Base-by-base conservation (phyloP, 1,140 invertebrate species). In the Scaptomyza hsui region DNA sequence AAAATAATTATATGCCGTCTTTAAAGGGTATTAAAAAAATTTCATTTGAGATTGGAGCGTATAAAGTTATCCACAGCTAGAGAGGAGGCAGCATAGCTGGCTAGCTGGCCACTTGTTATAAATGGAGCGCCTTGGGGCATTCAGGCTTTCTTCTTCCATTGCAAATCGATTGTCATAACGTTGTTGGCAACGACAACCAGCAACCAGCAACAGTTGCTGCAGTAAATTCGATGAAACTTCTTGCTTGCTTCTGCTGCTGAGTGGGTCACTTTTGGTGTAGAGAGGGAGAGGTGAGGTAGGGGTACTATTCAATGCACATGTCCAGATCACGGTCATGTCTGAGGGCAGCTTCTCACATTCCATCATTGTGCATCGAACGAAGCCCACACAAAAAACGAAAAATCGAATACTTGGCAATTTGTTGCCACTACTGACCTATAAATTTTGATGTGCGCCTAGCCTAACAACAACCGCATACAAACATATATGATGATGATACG, bases 381-480 rank as follows among this genome's bases (percentile, higher is more conserved):
- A 44, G 45, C 52, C 61, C 68, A 57, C 35, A 49, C 47, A 39
- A 55, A 59, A 56, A 29, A 29, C n/a, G 53, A 69, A 80, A 21
- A 19, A 47, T 39, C 59, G 57, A 75, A 75, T 71, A 55, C 48
- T 67, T 68, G 59, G 78, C 81, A 90, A 90, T 90, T 90, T 90
- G 89, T 90, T 74, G 85, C 81, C 77, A 86, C 89, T 86, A 90
- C 89, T 90, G 89, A 90, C 89, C 89, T 90, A 90, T 90, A 90
- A 90, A 90, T 89, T 90, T 88, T 89, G 75, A 90, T 90, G 89
- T 79, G 86, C 60, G 67, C 75, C 75, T 78, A 61, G 65, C 65
- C 75, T 78, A 81, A 82, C 78, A 42, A 60, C 47, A 26, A 26
- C n/a, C n/a, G n/a, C n/a, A n/a, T n/a, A n/a, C n/a, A n/a, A n/a